Evolutionary conservation across 1,140 invertebrate species (phyloP), one percentile per base, ranked within the genome.

Genomic region (Thaumetopoea pityocampa): DNA sequence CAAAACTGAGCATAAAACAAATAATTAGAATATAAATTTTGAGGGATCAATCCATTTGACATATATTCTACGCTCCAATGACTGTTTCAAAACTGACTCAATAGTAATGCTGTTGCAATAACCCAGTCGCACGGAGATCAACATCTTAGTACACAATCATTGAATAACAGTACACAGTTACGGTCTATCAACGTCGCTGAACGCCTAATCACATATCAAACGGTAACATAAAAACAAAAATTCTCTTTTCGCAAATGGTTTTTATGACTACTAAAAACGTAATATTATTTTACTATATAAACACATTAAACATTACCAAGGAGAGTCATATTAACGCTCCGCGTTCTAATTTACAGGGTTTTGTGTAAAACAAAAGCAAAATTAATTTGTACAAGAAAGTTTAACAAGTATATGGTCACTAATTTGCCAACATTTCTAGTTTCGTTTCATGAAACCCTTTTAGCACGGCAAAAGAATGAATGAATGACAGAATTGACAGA

Each of bases 351-450:
- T 47, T 16, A 38, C 34, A 30, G 26, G n/a, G 47, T 43, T 38
- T 27, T 40, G 19, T 18, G 8, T 26, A 37, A 44, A 56, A 41
- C 41, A 46, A 48, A 58, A 47, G 47, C 17, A 38, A 62, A 33
- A 58, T 23, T 34, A 38, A 23, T 26, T 47, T 34, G 32, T 58
- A 52, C 32, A 59, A 27, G 30, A 54, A 64, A 62, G 49, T n/a
- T 46, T 72, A 78, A 61, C 70, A 77, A 69, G 71, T 70, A 78
- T 78, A 70, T 70, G 65, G 62, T 51, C 60, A 64, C 37, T 63
- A 74, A 81, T 77, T 80, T 82, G 78, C 78, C 73, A 80, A 82
- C 71, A 78, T 69, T 80, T 78, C 66, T 67, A 59, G 65, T 68
- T 76, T 72, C 67, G n/a, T n/a, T n/a, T n/a, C n/a, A n/a, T 67